phyloP scores from a whole-genome alignment of 2,888 invertebrate genomes.

The Caenorhabditis sp. region DNA sequence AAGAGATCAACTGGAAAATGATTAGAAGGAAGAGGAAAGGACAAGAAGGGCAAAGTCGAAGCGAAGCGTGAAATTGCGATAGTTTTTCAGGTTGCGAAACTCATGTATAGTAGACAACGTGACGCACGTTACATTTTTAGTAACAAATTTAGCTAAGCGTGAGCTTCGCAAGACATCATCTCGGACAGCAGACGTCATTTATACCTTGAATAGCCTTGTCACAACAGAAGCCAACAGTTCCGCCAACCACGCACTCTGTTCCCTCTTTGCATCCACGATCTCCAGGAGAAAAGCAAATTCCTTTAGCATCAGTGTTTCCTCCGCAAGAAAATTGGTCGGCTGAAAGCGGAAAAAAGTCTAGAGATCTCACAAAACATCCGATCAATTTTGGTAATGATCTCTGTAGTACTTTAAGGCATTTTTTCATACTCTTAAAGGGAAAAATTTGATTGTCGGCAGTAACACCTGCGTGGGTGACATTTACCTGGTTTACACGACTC shows the following conservation, averaged over 20 bases:
- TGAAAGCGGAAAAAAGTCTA: slow-evolving; percentile 9
- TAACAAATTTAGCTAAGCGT: slow-evolving; percentile 1
- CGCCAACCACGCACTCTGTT: slow-evolving; percentile 50
- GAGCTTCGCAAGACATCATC: background rate
- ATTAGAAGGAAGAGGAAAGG: slow-evolving; percentile 6
- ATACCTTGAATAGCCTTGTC: slow-evolving; percentile 54
- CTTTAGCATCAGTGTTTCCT: slow-evolving; percentile 43
- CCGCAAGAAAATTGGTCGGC: slow-evolving; percentile 63
- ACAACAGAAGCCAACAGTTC: slow-evolving; percentile 60
- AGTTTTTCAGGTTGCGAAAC: slow-evolving; percentile 25
- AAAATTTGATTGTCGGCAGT: background rate
- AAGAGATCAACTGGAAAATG: slow-evolving; percentile 41
- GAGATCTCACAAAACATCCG: too few relatives aligned
- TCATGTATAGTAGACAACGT: background rate
- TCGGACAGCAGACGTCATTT: too few relatives aligned
- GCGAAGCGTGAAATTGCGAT: slow-evolving; percentile 44
- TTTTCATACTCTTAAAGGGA: background rate
- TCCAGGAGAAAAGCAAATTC: slow-evolving; percentile 41
- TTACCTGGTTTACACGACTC: slow-evolving; percentile 57
- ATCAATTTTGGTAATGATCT: too few relatives aligned
- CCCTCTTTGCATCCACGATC: slow-evolving; percentile 49
- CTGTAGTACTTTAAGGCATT: too few relatives aligned
- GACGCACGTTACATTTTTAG: slow-evolving; percentile 13
- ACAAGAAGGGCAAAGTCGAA: slow-evolving; percentile 23
- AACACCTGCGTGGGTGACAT: background rate